A percentile compares a stretch with the other conserved stretches of the same genome.
Conservation (phyloP, 2,888 invertebrate species). For the Drosophila hamatofila region DNA sequence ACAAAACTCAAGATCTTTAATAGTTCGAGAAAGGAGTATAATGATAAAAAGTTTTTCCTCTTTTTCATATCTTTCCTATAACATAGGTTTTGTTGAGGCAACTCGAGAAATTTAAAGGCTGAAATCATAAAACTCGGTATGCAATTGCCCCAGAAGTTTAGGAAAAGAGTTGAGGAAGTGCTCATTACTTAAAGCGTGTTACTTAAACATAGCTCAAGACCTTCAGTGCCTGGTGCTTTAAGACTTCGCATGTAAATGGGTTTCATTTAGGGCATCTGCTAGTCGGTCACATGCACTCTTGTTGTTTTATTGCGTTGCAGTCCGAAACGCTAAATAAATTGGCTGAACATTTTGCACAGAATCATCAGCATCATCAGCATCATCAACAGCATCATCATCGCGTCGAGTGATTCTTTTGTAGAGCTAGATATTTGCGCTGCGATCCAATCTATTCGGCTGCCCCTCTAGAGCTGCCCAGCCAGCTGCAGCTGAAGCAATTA, state of each 20-base stretch:
- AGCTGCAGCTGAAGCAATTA: constrained; percentile 34
- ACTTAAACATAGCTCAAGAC: no score
- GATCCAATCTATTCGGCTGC: constrained; percentile 14
- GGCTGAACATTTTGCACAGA: constrained; percentile 66
- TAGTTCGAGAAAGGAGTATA: background rate
- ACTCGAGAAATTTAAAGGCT: no score
- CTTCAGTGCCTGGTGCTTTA: no score
- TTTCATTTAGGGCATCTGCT: background rate
- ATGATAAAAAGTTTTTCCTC: accelerated
- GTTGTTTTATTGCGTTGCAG: constrained; percentile 34
- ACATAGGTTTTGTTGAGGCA: background rate
- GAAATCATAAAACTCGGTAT: no score
- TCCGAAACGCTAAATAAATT: constrained; percentile 62
- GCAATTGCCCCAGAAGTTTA: no score
- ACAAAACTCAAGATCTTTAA: background rate
- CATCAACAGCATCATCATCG: constrained; percentile 6
- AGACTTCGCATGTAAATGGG: no score
- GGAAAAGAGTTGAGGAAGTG: no score
- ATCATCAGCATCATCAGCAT: constrained; percentile 18
- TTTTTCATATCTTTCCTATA: background rate
- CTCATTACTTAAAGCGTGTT: no score
- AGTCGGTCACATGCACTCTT: constrained; percentile 2
- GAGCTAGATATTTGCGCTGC: constrained; percentile 21
- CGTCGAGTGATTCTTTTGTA: constrained; percentile 27
- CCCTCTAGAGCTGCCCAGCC: background rate